phyloP scores from a whole-genome alignment of 2,113 vertebrate species.

The Chaetodon trifascialis region DNA sequence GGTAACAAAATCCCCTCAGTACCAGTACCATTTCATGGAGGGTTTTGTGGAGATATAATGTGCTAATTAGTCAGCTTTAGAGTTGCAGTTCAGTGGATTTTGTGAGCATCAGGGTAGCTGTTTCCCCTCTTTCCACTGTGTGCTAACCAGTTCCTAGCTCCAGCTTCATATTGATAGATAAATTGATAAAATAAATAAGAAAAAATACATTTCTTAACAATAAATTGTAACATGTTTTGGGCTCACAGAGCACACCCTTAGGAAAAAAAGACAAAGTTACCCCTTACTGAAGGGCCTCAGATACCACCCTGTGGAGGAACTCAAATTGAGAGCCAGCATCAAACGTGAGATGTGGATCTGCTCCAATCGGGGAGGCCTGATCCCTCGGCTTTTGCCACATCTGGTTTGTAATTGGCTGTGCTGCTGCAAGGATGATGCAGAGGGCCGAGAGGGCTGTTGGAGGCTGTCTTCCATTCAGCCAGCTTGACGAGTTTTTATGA shows the following conservation, averaged over 20 bases:
- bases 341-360: constrained; percentile 59
- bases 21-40: background rate
- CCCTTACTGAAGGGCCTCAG: background rate
- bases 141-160: background rate
- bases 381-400: constrained; percentile 58
- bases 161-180: background rate
- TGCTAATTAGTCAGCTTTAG: background rate
- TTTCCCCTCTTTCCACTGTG: background rate
- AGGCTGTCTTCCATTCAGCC: constrained; percentile 51
- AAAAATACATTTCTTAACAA: too few species aligned
- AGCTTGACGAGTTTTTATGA: constrained; percentile 43
- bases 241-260: background rate
- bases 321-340: constrained; percentile 24
- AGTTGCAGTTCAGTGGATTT: background rate
- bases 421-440: constrained; percentile 58
- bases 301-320: constrained; percentile 6
- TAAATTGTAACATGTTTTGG: background rate
- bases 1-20: background rate
- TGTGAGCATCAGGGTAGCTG: background rate
- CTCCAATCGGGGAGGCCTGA: constrained; percentile 64
- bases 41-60: background rate
- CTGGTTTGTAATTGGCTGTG: constrained; percentile 71
- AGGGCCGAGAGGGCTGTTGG: constrained; percentile 37
- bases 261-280: background rate
- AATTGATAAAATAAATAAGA: too few species aligned